phyloP scores from a whole-genome alignment of 2,797 vertebrate species.

The Sus cebifrons region DNA sequence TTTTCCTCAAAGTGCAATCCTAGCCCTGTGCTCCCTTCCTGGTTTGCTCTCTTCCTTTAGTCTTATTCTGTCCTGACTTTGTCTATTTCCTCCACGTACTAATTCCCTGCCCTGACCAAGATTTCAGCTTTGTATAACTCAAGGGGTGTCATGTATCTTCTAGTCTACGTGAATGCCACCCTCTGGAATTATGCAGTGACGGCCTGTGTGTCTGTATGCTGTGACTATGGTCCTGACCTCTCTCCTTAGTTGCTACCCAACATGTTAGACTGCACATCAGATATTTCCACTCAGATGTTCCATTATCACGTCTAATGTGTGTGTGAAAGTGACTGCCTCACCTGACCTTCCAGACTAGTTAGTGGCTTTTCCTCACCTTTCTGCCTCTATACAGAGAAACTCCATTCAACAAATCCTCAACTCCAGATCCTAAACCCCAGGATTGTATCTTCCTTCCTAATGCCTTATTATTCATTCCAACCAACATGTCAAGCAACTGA shows the following conservation, averaged over 20 bases:
- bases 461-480: background rate
- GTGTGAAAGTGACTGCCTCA: background rate
- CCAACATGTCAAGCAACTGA: background rate
- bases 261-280: background rate
- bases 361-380: background rate
- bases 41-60: background rate
- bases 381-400: background rate
- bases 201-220: background rate
- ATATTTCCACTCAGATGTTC: background rate
- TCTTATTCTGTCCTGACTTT: background rate
- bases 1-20: background rate
- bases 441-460: background rate
- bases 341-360: background rate
- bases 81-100: background rate
- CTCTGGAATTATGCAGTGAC: background rate
- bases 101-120: background rate
- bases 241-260: background rate
- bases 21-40: background rate
- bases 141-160: background rate
- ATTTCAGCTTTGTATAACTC: background rate
- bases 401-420: background rate
- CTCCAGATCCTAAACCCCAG: background rate
- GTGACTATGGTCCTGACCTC: background rate
- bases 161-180: background rate
- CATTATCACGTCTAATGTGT: background rate